Percentiles rank a stretch among this genome's conserved stretches.
Evolutionary conservation across 2,888 invertebrate genomes (phyloP).

Genomic region (Stegophylla sp.): DNA sequence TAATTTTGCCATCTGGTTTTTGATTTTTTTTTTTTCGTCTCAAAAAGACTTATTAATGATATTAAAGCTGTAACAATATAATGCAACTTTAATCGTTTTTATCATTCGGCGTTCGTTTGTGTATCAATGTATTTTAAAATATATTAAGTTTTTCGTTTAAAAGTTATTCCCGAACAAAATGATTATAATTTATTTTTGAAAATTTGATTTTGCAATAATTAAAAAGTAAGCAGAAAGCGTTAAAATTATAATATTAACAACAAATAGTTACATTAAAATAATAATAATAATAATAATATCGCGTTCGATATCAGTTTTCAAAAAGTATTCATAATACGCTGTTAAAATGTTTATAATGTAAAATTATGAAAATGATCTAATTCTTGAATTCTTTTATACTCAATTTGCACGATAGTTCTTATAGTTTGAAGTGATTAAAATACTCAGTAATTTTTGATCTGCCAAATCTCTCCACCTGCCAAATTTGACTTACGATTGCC

Average conservation of each 20-base stretch:
- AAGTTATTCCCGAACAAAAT: not conserved
- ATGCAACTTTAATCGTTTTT: slow-evolving; percentile 24
- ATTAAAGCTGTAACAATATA: not conserved
- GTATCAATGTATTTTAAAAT: not conserved
- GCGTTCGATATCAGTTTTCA: not conserved
- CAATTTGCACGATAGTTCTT: no score
- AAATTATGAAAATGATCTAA: not conserved
- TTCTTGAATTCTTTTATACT: no score
- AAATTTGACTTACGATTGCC: no score
- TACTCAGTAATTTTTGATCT: no score
- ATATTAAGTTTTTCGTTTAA: not conserved
- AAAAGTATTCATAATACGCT: not conserved
- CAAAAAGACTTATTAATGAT: slow-evolving; percentile 6
- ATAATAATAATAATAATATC: no score
- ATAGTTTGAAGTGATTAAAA: no score
- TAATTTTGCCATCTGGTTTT: slow-evolving; percentile 24
- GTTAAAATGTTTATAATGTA: not conserved
- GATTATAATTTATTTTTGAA: slow-evolving; percentile 19
- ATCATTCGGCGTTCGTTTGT: slow-evolving; percentile 4
- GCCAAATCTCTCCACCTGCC: no score
- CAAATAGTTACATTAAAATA: not conserved
- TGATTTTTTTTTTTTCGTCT: not conserved
- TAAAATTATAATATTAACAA: not conserved
- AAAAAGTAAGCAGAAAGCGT: not conserved
- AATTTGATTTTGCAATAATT: not conserved